Conservation (phyloP, 2,113 vertebrate genomes). For the Neogale vison region DNA sequence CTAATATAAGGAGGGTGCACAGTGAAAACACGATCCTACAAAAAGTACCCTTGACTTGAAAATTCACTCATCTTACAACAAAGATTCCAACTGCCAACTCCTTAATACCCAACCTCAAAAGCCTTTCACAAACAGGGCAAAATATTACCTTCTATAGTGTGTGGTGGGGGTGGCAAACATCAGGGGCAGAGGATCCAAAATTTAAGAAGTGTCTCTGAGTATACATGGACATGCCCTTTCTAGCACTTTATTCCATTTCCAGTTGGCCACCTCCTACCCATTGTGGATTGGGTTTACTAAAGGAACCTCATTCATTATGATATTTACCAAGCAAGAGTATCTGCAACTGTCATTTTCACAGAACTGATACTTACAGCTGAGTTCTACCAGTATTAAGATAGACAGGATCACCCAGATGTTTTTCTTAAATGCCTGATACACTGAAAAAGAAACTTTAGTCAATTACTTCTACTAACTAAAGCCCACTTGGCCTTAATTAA, state of each 20-base stretch:
- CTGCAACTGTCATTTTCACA: constrained; percentile 19
- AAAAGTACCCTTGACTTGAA: constrained; percentile 40
- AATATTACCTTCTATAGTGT: not conserved
- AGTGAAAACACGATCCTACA: constrained; percentile 7
- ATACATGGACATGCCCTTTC: not conserved
- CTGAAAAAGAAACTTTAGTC: constrained; percentile 53
- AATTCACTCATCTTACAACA: not conserved
- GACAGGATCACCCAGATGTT: not conserved
- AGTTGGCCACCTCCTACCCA: not conserved
- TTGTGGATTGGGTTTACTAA: not conserved
- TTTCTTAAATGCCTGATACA: constrained; percentile 45
- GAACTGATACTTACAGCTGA: constrained; percentile 52
- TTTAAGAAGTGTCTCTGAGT: not conserved
- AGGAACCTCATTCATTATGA: not conserved
- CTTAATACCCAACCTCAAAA: not conserved
- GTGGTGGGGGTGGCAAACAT: not conserved
- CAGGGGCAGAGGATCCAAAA: not conserved
- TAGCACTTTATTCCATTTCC: not conserved
- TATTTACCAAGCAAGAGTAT: not conserved
- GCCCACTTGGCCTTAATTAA: constrained; percentile 24
- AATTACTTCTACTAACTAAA: constrained; percentile 54
- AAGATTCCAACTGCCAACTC: not conserved
- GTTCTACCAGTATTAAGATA: constrained; percentile 22
- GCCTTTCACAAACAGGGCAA: not conserved
- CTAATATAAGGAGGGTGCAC: not conserved